Evolutionary conservation across 2,888 invertebrate genomes (phyloP).

Genomic region (Horisme vitalbata): DNA sequence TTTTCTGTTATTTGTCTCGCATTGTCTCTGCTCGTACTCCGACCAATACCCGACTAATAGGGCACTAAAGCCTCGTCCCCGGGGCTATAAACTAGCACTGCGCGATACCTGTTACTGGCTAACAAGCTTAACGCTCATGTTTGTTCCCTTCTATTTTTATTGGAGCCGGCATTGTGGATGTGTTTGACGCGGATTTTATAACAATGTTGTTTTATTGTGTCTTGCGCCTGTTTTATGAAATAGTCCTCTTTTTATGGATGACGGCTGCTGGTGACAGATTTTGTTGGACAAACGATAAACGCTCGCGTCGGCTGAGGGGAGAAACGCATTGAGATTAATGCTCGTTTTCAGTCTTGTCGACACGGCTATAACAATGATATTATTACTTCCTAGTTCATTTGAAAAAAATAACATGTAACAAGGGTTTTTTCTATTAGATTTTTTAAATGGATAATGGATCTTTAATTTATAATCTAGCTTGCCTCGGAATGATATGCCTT

Average conservation of each 20-base stretch:
- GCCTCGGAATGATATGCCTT: no score
- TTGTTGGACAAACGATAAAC: no score
- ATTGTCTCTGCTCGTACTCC: background rate
- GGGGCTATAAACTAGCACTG: constrained; percentile 6
- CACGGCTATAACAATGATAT: no score
- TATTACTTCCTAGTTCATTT: no score
- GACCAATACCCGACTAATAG: background rate
- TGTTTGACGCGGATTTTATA: constrained; percentile 2
- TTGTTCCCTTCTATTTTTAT: constrained; percentile 1
- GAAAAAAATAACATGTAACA: no score
- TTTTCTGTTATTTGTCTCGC: background rate
- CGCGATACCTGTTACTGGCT: constrained; percentile 16
- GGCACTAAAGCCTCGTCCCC: background rate
- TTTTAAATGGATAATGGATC: no score
- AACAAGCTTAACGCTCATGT: constrained; percentile 19
- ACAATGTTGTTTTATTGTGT: constrained; percentile 5
- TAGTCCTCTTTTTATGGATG: no score
- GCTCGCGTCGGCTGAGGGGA: no score
- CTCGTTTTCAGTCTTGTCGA: no score
- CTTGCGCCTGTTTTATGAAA: background rate
- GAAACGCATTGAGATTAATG: no score
- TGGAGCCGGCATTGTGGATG: background rate
- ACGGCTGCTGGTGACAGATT: background rate
- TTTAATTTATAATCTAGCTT: no score
- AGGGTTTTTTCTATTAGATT: no score